Base-by-base conservation (phyloP, 2,888 invertebrate species). In the Drosophila vallismaia region DNA sequence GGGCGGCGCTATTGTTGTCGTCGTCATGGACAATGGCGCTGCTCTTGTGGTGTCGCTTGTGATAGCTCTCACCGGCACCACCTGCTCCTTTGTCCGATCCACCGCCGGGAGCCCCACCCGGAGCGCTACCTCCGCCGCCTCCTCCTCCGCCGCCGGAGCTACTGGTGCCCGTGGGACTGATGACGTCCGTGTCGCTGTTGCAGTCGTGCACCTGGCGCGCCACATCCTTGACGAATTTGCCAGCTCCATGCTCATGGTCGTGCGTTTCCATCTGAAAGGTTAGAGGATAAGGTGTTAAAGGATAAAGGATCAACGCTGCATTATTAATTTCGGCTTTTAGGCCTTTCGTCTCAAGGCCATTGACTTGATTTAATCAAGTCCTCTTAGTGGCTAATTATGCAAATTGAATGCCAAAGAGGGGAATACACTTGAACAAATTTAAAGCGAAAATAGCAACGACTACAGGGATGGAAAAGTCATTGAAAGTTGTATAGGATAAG, bases 1-100 rank as follows among this genome's bases (percentile, higher is more conserved):
- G 94, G 89, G 94, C 94, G 88, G 94, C 94, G 76, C 94, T 94
- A 89, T 94, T 94, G 76, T 95, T 95, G 77, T 95, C 94, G 71
- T 95, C 95, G 84, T 95, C 95, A 14, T 83, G 64, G 73, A 12
- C 94, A 94, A 84, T 50, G 3, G 74, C 74, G 62, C 70, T 57
- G 70, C 77, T 67, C 57, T 88, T 78, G 55, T 85, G 83, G 51
- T 84, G 83, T 4, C 88, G 86, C 71, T 84, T 87, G 42, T 87
- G 86, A 54, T 87, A 78, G 58, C 72, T 54, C 38, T 71, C 74
- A 6, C 60, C 71, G 38, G 54, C 26, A 12, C 58, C 54, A 8
- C 66, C 71, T 4, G 53, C 56, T 0, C 71, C 72, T 24, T 94
- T 93, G 1, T 94, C 94, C 4, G 89, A 90, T 0, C 64, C 67